Evolutionary conservation across 2,888 invertebrate species (phyloP).

Genomic region (Oeneis ivallda): DNA sequence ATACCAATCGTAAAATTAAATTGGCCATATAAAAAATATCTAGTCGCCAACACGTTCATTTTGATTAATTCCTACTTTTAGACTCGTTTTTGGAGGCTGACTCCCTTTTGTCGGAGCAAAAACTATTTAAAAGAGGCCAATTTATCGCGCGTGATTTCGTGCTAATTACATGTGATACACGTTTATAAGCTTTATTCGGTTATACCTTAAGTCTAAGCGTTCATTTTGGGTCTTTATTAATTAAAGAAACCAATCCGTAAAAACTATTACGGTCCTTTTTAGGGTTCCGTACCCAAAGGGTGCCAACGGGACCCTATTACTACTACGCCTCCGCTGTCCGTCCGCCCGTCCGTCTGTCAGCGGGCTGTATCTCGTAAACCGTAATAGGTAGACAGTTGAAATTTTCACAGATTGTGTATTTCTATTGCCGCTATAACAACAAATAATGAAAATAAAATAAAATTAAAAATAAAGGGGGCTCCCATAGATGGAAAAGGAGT

Average conservation of each 20-base stretch:
- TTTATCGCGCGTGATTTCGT: slow-evolving; percentile 19
- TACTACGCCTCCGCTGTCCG: no score
- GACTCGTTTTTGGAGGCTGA: slow-evolving; percentile 18
- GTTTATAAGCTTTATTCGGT: slow-evolving; percentile 16
- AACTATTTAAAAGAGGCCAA: slow-evolving; percentile 26
- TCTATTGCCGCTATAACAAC: no score
- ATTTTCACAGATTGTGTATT: no score
- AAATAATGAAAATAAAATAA: no score
- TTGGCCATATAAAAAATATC: slow-evolving; percentile 3
- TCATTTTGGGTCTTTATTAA: background rate
- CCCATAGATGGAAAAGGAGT: no score
- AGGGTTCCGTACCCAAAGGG: no score
- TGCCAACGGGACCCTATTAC: no score
- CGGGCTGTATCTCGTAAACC: no score
- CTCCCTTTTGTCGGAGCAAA: slow-evolving; percentile 22
- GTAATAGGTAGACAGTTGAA: no score
- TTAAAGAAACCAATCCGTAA: background rate
- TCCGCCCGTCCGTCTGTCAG: no score
- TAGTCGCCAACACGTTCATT: slow-evolving; percentile 18
- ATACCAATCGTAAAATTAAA: slow-evolving; percentile 2
- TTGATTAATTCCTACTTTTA: slow-evolving; percentile 24
- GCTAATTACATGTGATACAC: slow-evolving; percentile 18
- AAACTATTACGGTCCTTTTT: background rate
- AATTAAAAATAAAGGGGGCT: no score
- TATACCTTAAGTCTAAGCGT: background rate